Evolutionary conservation across 2,113 vertebrate genomes (phyloP).

Genomic region (Antechinus stuartii): DNA sequence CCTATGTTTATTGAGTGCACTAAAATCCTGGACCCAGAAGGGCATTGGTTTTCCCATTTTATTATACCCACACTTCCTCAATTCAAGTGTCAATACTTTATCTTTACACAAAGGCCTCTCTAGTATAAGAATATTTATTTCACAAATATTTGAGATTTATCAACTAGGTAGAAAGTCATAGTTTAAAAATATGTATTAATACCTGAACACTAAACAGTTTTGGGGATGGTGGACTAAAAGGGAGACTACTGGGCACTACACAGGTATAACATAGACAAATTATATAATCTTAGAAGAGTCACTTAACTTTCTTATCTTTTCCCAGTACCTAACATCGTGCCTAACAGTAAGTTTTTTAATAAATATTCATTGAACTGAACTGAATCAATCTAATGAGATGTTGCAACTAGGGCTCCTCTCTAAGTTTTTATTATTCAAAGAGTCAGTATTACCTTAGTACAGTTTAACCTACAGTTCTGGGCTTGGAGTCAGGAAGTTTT

Average conservation of each 20-base stretch:
- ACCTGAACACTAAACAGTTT: not conserved
- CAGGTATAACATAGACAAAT: not conserved
- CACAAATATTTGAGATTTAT: not conserved
- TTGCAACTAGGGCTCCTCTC: not conserved
- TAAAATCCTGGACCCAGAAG: not conserved
- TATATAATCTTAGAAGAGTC: not conserved
- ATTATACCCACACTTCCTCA: not conserved
- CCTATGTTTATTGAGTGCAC: not conserved
- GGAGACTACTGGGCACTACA: not conserved
- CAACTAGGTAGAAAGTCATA: not conserved
- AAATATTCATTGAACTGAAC: not conserved
- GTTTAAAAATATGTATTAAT: not conserved
- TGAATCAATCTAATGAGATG: not conserved
- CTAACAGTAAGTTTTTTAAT: not conserved
- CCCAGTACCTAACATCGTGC: not conserved
- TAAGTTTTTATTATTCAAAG: not conserved
- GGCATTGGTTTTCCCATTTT: not conserved
- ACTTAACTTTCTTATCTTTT: not conserved
- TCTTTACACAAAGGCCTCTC: not conserved
- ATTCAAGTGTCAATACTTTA: not conserved
- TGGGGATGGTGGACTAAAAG: not conserved
- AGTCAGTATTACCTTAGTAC: not conserved
- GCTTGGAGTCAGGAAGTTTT: not conserved
- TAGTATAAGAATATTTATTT: not conserved
- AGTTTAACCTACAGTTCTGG: not conserved